Evolutionary conservation across 2,888 invertebrate genomes (phyloP).

Genomic region (Aelia acuminata): DNA sequence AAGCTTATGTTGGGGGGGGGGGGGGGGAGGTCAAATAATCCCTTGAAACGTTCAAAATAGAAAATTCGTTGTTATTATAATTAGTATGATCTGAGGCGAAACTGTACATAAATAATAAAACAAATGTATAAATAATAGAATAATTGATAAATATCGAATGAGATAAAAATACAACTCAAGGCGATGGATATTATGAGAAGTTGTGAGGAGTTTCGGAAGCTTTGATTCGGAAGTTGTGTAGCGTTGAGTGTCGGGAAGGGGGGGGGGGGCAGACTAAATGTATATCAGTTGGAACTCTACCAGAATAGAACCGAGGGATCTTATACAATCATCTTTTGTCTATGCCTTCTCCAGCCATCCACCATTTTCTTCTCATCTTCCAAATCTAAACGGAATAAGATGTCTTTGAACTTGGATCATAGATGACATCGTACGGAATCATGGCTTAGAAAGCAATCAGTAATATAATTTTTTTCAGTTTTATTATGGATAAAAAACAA

Average conservation of each 20-base stretch:
- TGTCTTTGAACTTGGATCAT: background rate
- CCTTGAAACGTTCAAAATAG: too few species aligned
- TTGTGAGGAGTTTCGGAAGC: background rate
- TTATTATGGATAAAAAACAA: too few species aligned
- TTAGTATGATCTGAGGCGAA: too few species aligned
- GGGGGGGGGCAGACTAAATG: background rate
- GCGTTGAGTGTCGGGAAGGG: background rate
- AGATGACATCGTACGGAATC: background rate
- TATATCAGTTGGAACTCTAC: conserved; percentile 22
- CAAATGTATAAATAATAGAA: background rate
- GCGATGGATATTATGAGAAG: background rate
- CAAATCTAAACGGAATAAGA: background rate
- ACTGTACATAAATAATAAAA: background rate
- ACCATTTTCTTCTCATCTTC: background rate
- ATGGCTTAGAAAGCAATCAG: background rate
- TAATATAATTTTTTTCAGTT: too few species aligned
- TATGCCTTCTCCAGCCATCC: background rate
- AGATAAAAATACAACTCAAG: background rate
- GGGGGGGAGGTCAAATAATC: too few species aligned
- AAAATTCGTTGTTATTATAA: too few species aligned
- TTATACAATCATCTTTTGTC: conserved; percentile 38
- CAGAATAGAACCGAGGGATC: background rate
- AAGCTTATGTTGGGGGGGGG: too few species aligned
- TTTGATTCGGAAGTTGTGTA: background rate
- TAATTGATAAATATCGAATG: background rate